Evolutionary conservation across 2,113 vertebrate genomes (phyloP).

Genomic region (Mionectes macconnelli): DNA sequence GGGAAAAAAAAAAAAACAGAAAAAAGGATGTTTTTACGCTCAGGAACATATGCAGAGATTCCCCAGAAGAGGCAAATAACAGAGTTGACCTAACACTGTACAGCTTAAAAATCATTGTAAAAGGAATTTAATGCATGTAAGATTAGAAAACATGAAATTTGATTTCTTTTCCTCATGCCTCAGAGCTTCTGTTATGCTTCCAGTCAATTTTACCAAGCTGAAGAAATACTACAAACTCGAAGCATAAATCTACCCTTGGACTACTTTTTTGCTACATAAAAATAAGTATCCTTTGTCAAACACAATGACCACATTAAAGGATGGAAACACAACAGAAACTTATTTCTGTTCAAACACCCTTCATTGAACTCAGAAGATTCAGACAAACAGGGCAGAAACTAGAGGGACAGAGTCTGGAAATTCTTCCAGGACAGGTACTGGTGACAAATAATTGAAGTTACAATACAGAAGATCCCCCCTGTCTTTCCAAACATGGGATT

Average conservation of each 20-base stretch:
- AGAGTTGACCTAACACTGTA: constrained; percentile 39
- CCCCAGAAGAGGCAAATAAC: constrained; percentile 18
- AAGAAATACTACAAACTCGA: neutral
- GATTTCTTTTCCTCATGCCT: constrained; percentile 63
- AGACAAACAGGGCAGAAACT: neutral
- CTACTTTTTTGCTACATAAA: neutral
- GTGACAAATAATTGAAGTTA: neutral
- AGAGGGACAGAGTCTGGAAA: neutral
- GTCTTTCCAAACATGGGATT: neutral
- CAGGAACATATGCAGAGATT: constrained; percentile 24
- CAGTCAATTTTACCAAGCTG: neutral
- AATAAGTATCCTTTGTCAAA: neutral
- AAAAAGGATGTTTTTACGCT: constrained; percentile 7
- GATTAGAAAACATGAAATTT: constrained; percentile 34
- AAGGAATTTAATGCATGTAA: constrained; percentile 9
- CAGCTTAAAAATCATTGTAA: constrained; percentile 57
- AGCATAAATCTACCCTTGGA: neutral
- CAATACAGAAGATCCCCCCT: neutral
- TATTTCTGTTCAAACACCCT: neutral
- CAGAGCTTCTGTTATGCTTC: neutral
- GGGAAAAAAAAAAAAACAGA: neutral
- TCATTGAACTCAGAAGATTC: neutral
- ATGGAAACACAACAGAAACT: neutral
- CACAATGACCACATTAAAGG: neutral
- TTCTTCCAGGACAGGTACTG: neutral